Evolutionary conservation across 1,140 invertebrate species (phyloP), one percentile per base, ranked within the genome.

Genomic region (Calliphora vicina): DNA sequence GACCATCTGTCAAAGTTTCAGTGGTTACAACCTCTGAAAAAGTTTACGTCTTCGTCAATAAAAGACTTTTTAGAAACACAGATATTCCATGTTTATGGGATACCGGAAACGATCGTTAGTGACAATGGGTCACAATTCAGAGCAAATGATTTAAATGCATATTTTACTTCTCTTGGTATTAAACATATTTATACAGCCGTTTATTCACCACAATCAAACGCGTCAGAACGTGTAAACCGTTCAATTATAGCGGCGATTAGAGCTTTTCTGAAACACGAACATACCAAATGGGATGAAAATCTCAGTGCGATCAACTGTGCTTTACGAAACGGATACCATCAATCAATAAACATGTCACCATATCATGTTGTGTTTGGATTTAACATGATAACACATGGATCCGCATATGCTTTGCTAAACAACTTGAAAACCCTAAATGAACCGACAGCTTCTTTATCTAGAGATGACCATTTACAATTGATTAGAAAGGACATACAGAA

Each of bases 281-380:
- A 87, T 10, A 72, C 78, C 10, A 23, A 81, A 23, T 86, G 85
- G 84, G 84, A 86, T 20, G 50, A 76, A 12, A 76, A 86, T 42
- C 12, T 86, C 2, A 8, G 45, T 15, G 84, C 84, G n/a, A 85
- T 87, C 50, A 45, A 25, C 13, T 73, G 50, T 71, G 83, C 82
- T 1, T 23, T 85, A 10, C 82, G 84, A 43, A 81, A 76, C 25
- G 26, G 78, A 6, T n/a, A 72, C 26, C 29, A 86, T 80, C 61
- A 35, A 15, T n/a, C 83, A 6, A 76, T 78, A 23, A 13, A 26
- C 9, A 67, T 67, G 27, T 82, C 81, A 35, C 81, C 81, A 17
- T 82, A 71, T 25, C 29, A 71, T 12, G 61, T 23, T 12, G 6
- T 82, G 29, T 82, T 71, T 50, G 61, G 81, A 35, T 15, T 26